These are phyloP conservation scores for Melanotus villosus DNA, from an alignment of 2,888 invertebrate species.

Conservation along the genomic window DNA sequence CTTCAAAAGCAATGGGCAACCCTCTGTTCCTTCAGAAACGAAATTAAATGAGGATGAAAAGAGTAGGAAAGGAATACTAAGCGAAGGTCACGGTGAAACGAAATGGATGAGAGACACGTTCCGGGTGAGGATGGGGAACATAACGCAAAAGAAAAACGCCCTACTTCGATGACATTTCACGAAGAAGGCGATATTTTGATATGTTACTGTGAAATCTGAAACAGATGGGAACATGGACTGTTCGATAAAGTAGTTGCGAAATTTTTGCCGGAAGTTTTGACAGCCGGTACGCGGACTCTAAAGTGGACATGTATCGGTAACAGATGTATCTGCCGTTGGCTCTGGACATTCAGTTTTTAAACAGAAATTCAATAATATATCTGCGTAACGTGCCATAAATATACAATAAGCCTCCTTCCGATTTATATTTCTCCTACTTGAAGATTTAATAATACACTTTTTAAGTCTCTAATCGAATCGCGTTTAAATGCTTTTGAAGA, in stretches of 20 bases:
- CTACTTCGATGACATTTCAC: conserved; percentile 41
- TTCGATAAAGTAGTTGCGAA: conserved; percentile 54
- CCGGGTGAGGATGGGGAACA: conserved; percentile 30
- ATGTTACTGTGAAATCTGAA: conserved; percentile 52
- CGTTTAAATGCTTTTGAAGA: background rate
- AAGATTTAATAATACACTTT: background rate
- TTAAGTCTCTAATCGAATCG: background rate
- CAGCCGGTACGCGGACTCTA: conserved; percentile 46
- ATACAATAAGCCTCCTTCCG: background rate
- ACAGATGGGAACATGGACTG: conserved; percentile 58
- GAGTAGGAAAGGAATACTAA: conserved; percentile 22
- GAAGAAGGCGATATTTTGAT: conserved; percentile 43
- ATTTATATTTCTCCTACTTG: background rate
- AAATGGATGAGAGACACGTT: conserved; percentile 39
- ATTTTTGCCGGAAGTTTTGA: conserved; percentile 50
- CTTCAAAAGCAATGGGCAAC: conserved; percentile 32
- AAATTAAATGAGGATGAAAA: conserved; percentile 41
- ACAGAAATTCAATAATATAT: conserved; percentile 7
- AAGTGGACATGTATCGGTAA: conserved; percentile 59
- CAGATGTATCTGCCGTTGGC: conserved; percentile 50
- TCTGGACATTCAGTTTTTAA: conserved; percentile 16
- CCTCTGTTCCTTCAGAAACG: conserved; percentile 27
- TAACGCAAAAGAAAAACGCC: conserved; percentile 41
- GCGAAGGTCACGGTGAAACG: conserved; percentile 27
- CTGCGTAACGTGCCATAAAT: background rate